These are phyloP conservation scores for Hippoglossus stenolepis DNA, from an alignment of 2,113 vertebrate genomes.

Conservation along the genomic window DNA sequence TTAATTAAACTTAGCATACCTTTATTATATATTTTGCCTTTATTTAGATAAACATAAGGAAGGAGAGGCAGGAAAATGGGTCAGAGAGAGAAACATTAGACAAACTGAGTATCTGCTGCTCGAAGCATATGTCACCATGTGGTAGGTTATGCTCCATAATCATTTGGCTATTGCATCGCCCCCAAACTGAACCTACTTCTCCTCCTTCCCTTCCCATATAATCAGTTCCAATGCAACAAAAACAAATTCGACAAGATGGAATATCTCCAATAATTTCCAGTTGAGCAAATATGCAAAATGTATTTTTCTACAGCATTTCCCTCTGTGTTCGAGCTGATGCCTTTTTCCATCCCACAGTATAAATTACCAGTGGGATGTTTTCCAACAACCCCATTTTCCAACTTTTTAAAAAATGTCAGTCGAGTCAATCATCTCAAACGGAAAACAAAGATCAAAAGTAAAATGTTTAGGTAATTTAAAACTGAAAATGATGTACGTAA, in stretches of 20 bases:
- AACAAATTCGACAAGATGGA: slow-evolving; percentile 23
- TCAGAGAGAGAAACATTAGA: background rate
- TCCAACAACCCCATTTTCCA: background rate
- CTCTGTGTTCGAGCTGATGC: background rate
- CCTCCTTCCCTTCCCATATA: background rate
- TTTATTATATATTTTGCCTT: background rate
- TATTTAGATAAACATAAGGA: background rate
- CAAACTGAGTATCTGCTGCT: background rate
- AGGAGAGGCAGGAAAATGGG: background rate
- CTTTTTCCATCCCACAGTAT: too few species aligned
- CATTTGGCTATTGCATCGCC: too few species aligned
- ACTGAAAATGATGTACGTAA: too few species aligned
- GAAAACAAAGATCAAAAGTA: background rate
- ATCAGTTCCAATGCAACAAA: slow-evolving; percentile 24
- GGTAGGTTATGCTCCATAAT: background rate
- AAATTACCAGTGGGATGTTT: background rate
- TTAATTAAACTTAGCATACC: too few species aligned
- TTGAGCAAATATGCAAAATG: slow-evolving; percentile 15
- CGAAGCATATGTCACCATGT: background rate
- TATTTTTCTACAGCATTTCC: slow-evolving; percentile 36
- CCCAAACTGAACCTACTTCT: too few species aligned
- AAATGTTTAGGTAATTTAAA: background rate
- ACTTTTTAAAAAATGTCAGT: background rate
- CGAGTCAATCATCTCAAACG: background rate
- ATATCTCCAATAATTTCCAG: background rate